A percentile compares a stretch with the other conserved stretches of the same genome.
phyloP scores from a whole-genome alignment of 2,888 invertebrate species.

The Nephrocerus scutellatus region DNA sequence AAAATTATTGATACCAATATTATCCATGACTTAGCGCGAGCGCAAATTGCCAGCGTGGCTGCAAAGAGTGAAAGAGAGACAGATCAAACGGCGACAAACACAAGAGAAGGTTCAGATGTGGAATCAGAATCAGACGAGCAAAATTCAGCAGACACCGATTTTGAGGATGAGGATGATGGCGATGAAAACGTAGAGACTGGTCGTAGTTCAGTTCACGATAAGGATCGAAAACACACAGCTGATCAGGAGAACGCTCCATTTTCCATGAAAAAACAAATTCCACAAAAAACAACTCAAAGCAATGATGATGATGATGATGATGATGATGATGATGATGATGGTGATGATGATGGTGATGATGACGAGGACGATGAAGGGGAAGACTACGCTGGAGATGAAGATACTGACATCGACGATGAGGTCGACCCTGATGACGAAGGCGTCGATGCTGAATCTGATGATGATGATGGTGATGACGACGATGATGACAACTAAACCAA shows the following conservation, averaged over 20 bases:
- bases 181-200: constrained; percentile 5
- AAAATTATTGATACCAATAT: constrained; percentile 32
- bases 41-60: no score
- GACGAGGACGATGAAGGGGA: constrained; percentile 8
- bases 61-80: no score
- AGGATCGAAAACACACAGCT: background rate
- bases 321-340: constrained; percentile 12
- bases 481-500: constrained; percentile 20
- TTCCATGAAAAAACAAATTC: no score
- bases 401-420: constrained; percentile 13
- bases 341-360: constrained; percentile 7
- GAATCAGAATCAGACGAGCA: constrained; percentile 7
- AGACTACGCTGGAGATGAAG: constrained; percentile 9
- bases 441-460: constrained; percentile 14
- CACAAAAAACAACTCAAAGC: no score
- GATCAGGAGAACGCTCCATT: no score
- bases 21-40: no score
- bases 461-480: constrained; percentile 20
- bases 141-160: constrained; percentile 6
- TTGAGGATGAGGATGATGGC: constrained; percentile 10
- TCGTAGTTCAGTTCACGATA: background rate
- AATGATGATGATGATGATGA: constrained; percentile 14
- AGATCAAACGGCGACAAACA: constrained; percentile 17
- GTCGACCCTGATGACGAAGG: constrained; percentile 8
- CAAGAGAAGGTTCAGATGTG: constrained; percentile 15